Percentiles rank a stretch among this genome's conserved stretches.
Conservation (phyloP, 2,797 vertebrate species). For the Numenius phaeopus region DNA sequence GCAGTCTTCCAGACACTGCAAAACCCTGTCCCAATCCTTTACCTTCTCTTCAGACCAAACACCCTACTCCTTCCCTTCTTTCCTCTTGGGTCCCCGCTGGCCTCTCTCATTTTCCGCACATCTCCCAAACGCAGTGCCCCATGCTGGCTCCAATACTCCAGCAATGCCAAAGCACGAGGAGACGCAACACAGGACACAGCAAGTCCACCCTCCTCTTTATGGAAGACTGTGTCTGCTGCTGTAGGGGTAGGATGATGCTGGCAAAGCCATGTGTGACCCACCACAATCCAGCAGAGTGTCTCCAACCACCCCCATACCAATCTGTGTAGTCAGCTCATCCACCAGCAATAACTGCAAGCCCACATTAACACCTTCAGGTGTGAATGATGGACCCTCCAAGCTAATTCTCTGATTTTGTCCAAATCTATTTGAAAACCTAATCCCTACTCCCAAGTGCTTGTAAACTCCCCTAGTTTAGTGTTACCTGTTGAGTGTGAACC, state of each 20-base stretch:
- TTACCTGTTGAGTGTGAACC: not conserved
- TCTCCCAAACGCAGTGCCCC: not conserved
- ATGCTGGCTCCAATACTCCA: not conserved
- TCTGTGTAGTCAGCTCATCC: not conserved
- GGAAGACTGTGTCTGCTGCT: not conserved
- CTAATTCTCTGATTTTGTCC: not conserved
- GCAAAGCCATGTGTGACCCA: not conserved
- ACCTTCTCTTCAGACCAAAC: not conserved
- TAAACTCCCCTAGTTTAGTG: not conserved
- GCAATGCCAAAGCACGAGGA: not conserved
- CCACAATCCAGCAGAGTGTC: not conserved
- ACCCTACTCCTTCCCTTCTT: not conserved
- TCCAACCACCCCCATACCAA: not conserved
- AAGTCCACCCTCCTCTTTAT: not conserved
- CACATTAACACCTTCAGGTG: fast-evolving
- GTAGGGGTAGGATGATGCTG: not conserved
- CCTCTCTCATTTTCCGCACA: not conserved
- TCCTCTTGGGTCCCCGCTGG: not conserved
- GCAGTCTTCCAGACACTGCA: not conserved
- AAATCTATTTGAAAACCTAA: not conserved
- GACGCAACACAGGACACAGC: not conserved
- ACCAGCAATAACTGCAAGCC: not conserved
- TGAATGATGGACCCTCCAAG: not conserved
- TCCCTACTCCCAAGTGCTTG: not conserved
- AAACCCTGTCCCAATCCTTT: not conserved